Base-by-base conservation (phyloP, 2,797 vertebrate genomes). In the Oreortyx pictus region DNA sequence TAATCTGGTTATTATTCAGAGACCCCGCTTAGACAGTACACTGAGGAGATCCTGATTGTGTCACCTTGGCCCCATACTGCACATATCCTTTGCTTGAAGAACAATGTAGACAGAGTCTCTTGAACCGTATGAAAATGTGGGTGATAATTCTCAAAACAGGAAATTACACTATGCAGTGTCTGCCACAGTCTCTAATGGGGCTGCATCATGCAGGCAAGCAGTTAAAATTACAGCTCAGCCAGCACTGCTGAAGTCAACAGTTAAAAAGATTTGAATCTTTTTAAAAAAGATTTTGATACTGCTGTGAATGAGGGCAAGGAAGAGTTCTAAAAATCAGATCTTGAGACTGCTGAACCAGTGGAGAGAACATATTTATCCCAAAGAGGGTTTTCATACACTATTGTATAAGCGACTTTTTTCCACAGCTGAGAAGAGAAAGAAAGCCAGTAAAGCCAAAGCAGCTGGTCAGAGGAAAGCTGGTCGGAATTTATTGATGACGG, bases 1-100 rank as follows among this genome's bases (percentile, higher is more conserved):
- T 80, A 24, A 96, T 96, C 95, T 88, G 91, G 67, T 81, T 95
- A 72, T 93, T 96, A 84, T 96, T 96, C 77, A 14, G n/a, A 88
- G 82, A 91, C 85, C 22, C 43, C 86, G 25, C 85, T 94, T 78
- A 92, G 90, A 85, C 71, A 90, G 85, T 79, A 82, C 54, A 65
- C 87, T 44, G 78, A 92, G 77, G 80, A 93, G 92, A 82, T 91
- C 49, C 80, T 88, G 89, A 91, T 56, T 94, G 93, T 96, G 94
- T 95, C 95, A 94, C 87, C 85, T 92, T 75, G 87, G 80, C 89
- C 90, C 74, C 77, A 88, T 54, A 93, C 37, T 0, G 74, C 77
- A 95, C 85, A 80, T 59, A 90, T 80, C 85, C 95, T 95, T 27
- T 94, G 85, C 77, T 7, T 82, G 82, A 90, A 94, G 88, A 94